phyloP scores from a whole-genome alignment of 2,888 invertebrate genomes.

The Slavum lentiscoides region DNA sequence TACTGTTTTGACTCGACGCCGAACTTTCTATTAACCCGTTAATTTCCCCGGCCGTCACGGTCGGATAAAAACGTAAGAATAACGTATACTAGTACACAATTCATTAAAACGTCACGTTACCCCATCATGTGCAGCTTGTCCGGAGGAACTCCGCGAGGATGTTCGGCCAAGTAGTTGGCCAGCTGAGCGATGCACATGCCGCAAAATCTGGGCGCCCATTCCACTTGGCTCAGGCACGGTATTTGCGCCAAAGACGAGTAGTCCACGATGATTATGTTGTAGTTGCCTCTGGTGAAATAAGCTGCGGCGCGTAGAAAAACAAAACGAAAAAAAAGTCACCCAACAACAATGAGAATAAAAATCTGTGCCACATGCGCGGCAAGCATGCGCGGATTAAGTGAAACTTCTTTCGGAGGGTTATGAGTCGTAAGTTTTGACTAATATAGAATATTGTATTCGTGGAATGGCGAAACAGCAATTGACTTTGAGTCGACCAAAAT shows the following conservation, averaged over 20 bases:
- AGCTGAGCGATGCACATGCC: slow-evolving; percentile 79
- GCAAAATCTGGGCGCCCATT: slow-evolving; percentile 64
- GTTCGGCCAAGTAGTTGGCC: slow-evolving; percentile 75
- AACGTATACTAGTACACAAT: neutral
- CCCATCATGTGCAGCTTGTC: slow-evolving; percentile 77
- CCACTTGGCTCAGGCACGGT: slow-evolving; percentile 76
- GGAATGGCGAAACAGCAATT: too few relatives aligned
- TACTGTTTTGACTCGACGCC: too few relatives aligned
- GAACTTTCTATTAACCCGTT: too few relatives aligned
- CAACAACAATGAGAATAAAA: too few relatives aligned
- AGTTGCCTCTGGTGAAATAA: slow-evolving; percentile 77
- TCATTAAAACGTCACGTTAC: neutral
- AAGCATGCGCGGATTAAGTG: too few relatives aligned
- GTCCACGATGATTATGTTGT: slow-evolving; percentile 86
- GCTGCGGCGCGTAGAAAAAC: slow-evolving; percentile 61
- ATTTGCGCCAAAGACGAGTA: slow-evolving; percentile 78
- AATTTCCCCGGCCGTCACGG: too few relatives aligned
- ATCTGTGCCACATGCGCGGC: too few relatives aligned
- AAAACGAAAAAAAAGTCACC: too few relatives aligned
- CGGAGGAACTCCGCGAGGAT: slow-evolving; percentile 75
- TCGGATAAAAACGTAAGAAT: neutral
- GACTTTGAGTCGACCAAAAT: too few relatives aligned
- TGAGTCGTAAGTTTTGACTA: too few relatives aligned
- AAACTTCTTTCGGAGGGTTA: too few relatives aligned
- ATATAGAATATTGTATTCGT: too few relatives aligned